A percentile compares a stretch with the other conserved stretches of the same genome.
Evolutionary conservation across 2,888 invertebrate species (phyloP).

Genomic region (Himalopsyche tibetana): DNA sequence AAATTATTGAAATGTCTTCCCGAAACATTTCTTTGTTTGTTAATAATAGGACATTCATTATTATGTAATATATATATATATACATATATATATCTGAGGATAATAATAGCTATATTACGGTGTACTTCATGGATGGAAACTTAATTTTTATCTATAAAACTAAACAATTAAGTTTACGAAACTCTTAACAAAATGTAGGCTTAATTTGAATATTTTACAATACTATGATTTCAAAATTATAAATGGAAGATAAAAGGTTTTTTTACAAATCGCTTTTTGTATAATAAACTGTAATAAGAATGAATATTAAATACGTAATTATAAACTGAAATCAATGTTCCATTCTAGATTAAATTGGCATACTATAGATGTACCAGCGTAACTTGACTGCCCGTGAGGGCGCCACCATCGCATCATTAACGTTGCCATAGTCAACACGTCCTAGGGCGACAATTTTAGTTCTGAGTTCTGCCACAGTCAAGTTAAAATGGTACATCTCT

Average conservation of each 20-base stretch:
- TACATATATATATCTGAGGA: background rate
- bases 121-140: conserved; percentile 33
- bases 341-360: background rate
- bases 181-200: background rate
- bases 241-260: background rate
- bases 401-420: too few species aligned
- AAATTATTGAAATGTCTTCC: conserved; percentile 58
- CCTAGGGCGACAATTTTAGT: too few species aligned
- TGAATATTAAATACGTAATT: background rate
- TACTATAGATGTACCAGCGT: too few species aligned
- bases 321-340: background rate
- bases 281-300: background rate
- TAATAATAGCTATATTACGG: background rate
- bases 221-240: background rate
- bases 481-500: too few species aligned
- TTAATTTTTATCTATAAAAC: conserved; percentile 29
- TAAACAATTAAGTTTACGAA: background rate
- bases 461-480: too few species aligned
- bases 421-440: too few species aligned
- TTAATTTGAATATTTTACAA: background rate
- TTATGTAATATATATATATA: background rate
- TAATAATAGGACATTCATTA: conserved; percentile 12
- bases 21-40: conserved; percentile 47
- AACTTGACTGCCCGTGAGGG: too few species aligned
- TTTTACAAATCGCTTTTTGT: background rate